Percentiles rank a stretch among this genome's conserved stretches.
phyloP scores from a whole-genome alignment of 2,888 invertebrate species.

The Xestia sexstrigata region DNA sequence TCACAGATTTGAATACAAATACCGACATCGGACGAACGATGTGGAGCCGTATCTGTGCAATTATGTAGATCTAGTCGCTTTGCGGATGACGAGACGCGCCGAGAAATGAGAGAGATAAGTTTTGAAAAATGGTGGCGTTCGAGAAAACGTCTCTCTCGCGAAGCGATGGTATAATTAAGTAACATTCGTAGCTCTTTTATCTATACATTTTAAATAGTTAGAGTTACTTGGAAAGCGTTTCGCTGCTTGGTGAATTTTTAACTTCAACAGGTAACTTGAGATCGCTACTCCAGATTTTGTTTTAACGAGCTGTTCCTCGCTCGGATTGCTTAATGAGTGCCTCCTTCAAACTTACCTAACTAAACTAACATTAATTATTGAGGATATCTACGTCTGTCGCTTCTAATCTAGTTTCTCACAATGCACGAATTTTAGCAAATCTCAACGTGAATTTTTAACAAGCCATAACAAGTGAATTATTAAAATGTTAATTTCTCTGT shows the following conservation, averaged over 20 bases:
- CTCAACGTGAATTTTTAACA: conserved; percentile 49
- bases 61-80: conserved; percentile 67
- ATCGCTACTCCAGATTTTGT: conserved; percentile 34
- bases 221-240: conserved; percentile 26
- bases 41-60: conserved; percentile 66
- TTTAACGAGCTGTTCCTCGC: conserved; percentile 24
- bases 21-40: conserved; percentile 64
- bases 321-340: conserved; percentile 37
- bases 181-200: conserved; percentile 32
- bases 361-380: conserved; percentile 38
- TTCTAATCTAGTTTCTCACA: conserved; percentile 45
- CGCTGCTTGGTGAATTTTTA: conserved; percentile 22
- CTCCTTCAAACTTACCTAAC: conserved; percentile 22
- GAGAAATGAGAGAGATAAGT: conserved; percentile 57
- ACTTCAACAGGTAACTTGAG: conserved; percentile 37
- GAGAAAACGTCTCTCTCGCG: conserved; percentile 19
- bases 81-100: conserved; percentile 57
- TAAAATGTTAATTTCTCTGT: conserved; percentile 66
- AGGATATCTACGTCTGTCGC: conserved; percentile 19
- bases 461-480: conserved; percentile 63
- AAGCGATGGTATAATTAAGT: conserved; percentile 44
- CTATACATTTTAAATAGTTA: conserved; percentile 31
- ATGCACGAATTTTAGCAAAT: conserved; percentile 35
- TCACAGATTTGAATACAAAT: conserved; percentile 72
- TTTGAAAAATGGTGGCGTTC: conserved; percentile 57